These are phyloP conservation scores for Gopherus evgoodei DNA, from an alignment of 2,113 vertebrate genomes.

Conservation along the genomic window DNA sequence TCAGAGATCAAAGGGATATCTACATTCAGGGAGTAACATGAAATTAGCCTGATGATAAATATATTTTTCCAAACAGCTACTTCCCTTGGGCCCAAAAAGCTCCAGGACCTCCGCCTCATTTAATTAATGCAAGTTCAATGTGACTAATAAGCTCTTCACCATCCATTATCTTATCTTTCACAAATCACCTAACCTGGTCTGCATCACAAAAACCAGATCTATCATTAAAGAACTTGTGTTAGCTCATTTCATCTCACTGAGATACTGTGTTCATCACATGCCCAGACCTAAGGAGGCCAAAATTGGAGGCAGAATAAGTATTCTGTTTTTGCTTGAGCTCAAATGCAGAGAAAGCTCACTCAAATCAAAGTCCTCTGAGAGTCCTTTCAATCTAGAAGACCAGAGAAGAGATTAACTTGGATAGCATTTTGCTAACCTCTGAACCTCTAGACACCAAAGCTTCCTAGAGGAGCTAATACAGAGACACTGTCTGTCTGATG, in stretches of 20 bases:
- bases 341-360: not conserved
- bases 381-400: not conserved
- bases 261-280: not conserved
- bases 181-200: not conserved
- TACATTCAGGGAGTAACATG: not conserved
- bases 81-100: not conserved
- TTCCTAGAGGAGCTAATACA: not conserved
- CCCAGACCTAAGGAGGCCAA: not conserved
- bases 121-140: not conserved
- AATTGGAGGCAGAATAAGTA: fast-evolving
- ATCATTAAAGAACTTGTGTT: not conserved
- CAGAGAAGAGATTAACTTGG: not conserved
- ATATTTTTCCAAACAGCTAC: not conserved
- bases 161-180: not conserved
- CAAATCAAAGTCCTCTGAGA: not conserved
- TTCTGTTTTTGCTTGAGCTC: fast-evolving
- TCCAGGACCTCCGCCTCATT: not conserved
- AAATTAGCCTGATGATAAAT: not conserved
- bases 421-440: not conserved
- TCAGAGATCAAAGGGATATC: not conserved
- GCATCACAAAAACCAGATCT: not conserved
- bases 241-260: not conserved
- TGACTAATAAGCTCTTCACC: not conserved
- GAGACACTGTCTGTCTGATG: not conserved
- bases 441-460: not conserved